Percentiles rank a stretch among this genome's conserved stretches.
Conservation (phyloP, 2,113 vertebrate species). For the Trogon melanurus region DNA sequence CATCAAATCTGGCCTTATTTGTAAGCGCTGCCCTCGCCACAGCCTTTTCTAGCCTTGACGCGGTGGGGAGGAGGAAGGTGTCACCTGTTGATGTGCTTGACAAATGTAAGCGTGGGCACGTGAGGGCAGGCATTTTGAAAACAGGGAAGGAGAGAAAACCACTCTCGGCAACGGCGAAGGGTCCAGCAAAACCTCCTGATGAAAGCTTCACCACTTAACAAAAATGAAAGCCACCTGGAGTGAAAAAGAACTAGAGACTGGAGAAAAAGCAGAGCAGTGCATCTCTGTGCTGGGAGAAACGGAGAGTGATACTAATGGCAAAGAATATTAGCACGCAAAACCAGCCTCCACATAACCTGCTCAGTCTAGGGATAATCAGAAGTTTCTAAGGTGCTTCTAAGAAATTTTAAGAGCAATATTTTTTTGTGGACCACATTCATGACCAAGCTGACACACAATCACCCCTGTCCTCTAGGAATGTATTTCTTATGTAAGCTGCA, state of each 20-base stretch:
- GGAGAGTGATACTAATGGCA: neutral
- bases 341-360: neutral
- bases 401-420: neutral
- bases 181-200: neutral
- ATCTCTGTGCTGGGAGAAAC: neutral
- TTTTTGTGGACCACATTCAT: neutral
- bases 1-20: conserved; percentile 72
- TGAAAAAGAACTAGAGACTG: neutral
- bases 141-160: neutral
- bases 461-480: neutral
- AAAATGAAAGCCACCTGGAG: neutral
- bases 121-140: neutral
- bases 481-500: neutral
- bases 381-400: neutral
- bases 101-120: conserved; percentile 12
- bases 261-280: neutral
- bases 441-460: neutral
- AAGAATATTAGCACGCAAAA: neutral
- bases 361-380: neutral
- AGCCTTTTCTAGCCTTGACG: conserved; percentile 45
- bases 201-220: neutral
- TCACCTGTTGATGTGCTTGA: conserved; percentile 72
- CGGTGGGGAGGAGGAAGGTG: conserved; percentile 31
- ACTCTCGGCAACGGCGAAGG: fast-evolving
- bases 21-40: conserved; percentile 62